Evolutionary conservation across 2,797 vertebrate genomes (phyloP).

Genomic region (Huso huso): DNA sequence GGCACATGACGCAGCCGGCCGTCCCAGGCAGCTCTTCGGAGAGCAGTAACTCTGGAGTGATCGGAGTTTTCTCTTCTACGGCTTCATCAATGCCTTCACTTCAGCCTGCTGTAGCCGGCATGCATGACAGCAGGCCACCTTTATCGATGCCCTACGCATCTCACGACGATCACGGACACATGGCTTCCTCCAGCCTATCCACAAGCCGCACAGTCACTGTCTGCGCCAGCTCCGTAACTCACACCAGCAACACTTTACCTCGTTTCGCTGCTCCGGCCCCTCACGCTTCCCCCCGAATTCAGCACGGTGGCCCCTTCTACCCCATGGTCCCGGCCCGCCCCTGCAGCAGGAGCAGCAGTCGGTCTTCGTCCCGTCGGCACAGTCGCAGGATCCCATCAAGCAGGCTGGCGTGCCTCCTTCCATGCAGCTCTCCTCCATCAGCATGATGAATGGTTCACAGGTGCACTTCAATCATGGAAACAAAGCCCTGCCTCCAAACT

Average conservation of each 20-base stretch:
- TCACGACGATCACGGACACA: slow-evolving; percentile 67
- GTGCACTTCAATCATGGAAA: slow-evolving; percentile 84
- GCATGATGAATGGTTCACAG: slow-evolving; percentile 91
- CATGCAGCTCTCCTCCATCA: slow-evolving; percentile 80
- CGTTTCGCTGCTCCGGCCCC: slow-evolving; percentile 82
- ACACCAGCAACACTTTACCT: slow-evolving; percentile 84
- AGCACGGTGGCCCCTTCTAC: slow-evolving; percentile 85
- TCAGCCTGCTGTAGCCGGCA: slow-evolving; percentile 51
- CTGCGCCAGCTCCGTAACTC: slow-evolving; percentile 58
- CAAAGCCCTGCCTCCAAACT: slow-evolving; percentile 81
- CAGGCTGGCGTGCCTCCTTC: slow-evolving; percentile 48
- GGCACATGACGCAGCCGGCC: slow-evolving; percentile 32
- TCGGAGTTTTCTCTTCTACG: slow-evolving; percentile 47
- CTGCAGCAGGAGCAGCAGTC: slow-evolving; percentile 77
- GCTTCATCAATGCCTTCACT: slow-evolving; percentile 53
- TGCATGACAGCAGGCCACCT: slow-evolving; percentile 45
- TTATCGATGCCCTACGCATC: slow-evolving; percentile 68
- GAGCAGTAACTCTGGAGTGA: slow-evolving; percentile 53
- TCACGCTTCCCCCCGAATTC: slow-evolving; percentile 87
- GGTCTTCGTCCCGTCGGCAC: slow-evolving; percentile 81
- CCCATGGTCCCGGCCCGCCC: slow-evolving; percentile 68
- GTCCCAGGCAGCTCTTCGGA: slow-evolving; percentile 46
- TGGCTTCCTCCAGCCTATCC: slow-evolving; percentile 58
- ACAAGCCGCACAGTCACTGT: slow-evolving; percentile 60
- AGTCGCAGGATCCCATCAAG: slow-evolving; percentile 57